A percentile compares a stretch with the other conserved stretches of the same genome.
These are phyloP conservation scores for Pseudolaguvia tuberculata DNA, from an alignment of 2,113 vertebrate species.

Conservation along the genomic window DNA sequence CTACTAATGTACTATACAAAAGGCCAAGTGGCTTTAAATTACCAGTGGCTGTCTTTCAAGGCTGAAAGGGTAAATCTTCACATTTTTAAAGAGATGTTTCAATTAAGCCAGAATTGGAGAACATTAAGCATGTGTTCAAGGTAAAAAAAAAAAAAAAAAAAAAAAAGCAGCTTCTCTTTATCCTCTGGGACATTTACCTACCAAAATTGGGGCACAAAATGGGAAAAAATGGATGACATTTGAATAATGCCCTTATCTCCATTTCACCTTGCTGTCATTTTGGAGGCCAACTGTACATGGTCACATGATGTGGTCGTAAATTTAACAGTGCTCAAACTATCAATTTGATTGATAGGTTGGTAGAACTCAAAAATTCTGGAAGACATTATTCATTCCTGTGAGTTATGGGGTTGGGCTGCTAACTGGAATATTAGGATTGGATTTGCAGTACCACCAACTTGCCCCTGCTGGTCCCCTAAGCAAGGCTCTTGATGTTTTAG, in stretches of 20 bases:
- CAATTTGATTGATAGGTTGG: not conserved
- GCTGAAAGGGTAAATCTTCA: conserved; percentile 53
- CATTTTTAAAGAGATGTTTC: conserved; percentile 60
- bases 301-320: not conserved
- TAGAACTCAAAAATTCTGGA: not conserved
- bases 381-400: too few relatives aligned
- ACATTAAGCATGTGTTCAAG: conserved; percentile 30
- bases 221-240: conserved; percentile 7
- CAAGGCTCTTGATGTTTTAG: too few relatives aligned
- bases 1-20: conserved; percentile 50
- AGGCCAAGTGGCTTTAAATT: conserved; percentile 61
- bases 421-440: too few relatives aligned
- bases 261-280: conserved; percentile 12
- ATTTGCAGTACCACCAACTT: too few relatives aligned
- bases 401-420: too few relatives aligned
- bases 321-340: conserved; percentile 10
- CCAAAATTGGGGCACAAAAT: not conserved
- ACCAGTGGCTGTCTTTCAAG: conserved; percentile 50
- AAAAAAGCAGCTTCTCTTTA: conserved; percentile 33
- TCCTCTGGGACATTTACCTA: not conserved
- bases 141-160: too few relatives aligned
- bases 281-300: conserved; percentile 12
- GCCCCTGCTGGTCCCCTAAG: too few relatives aligned
- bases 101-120: conserved; percentile 53
- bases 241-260: conserved; percentile 13